phyloP scores from a whole-genome alignment of 2,113 vertebrate species.

The Dasyornis broadbenti region DNA sequence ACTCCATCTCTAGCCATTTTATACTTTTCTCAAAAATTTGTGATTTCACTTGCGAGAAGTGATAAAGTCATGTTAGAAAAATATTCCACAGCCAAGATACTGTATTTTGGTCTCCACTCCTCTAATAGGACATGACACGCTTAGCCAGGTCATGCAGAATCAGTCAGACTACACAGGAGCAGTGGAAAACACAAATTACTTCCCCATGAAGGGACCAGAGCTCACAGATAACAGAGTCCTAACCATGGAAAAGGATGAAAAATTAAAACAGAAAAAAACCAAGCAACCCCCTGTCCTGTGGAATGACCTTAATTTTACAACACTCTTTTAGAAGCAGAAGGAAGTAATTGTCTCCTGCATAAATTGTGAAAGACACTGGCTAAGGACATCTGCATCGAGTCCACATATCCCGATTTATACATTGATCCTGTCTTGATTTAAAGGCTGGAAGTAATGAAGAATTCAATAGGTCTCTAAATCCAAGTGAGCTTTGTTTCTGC shows the following conservation, averaged over 20 bases:
- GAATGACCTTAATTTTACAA: background rate
- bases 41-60: background rate
- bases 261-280: background rate
- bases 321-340: background rate
- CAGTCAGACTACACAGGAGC: background rate
- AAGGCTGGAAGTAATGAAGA: background rate
- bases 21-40: background rate
- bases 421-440: background rate
- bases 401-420: background rate
- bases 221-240: background rate
- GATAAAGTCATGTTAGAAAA: background rate
- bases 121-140: background rate
- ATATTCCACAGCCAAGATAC: background rate
- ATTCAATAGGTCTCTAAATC: background rate
- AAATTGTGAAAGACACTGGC: background rate
- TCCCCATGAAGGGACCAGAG: background rate
- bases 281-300: background rate
- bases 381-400: background rate
- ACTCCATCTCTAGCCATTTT: background rate
- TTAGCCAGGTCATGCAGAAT: background rate
- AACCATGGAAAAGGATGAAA: background rate
- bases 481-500: background rate
- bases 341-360: background rate
- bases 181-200: slow-evolving; percentile 1
- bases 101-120: background rate